These are phyloP conservation scores for Conus canariensis DNA, from an alignment of 2,888 invertebrate species.

Conservation along the genomic window DNA sequence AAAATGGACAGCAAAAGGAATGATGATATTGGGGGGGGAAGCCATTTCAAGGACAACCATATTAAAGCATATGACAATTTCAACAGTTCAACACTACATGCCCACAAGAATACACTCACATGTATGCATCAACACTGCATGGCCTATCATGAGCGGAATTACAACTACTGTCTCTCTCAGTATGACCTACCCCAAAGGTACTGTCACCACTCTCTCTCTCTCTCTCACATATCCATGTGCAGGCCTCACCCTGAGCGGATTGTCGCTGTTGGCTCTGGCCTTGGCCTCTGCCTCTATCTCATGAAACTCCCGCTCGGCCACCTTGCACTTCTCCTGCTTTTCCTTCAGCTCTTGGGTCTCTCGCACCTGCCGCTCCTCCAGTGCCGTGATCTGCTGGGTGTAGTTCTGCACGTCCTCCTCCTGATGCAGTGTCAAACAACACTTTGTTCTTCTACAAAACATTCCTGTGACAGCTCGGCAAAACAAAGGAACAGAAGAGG, in stretches of 20 bases:
- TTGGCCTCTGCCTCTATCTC: constrained; percentile 60
- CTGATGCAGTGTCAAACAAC: too few relatives aligned
- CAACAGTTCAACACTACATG: too few relatives aligned
- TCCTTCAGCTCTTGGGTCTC: constrained; percentile 46
- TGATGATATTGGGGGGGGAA: too few relatives aligned
- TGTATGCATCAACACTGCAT: neutral
- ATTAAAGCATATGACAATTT: too few relatives aligned
- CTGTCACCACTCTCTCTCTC: too few relatives aligned
- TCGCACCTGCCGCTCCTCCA: constrained; percentile 50
- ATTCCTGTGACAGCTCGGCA: neutral
- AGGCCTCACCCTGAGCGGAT: constrained; percentile 55
- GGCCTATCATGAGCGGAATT: too few relatives aligned
- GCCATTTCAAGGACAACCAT: too few relatives aligned
- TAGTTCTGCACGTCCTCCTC: constrained; percentile 70
- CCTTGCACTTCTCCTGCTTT: constrained; percentile 56
- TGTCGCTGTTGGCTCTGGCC: constrained; percentile 46
- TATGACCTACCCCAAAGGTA: too few relatives aligned
- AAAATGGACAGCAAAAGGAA: too few relatives aligned
- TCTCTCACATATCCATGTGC: too few relatives aligned
- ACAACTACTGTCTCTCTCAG: neutral
- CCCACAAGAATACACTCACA: neutral
- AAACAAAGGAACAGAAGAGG: too few relatives aligned
- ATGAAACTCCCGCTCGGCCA: constrained; percentile 57
- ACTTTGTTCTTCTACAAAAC: neutral
- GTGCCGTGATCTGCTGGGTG: constrained; percentile 58